These are phyloP conservation scores for Serilophus lunatus DNA, from an alignment of 2,113 vertebrate genomes.

Conservation along the genomic window DNA sequence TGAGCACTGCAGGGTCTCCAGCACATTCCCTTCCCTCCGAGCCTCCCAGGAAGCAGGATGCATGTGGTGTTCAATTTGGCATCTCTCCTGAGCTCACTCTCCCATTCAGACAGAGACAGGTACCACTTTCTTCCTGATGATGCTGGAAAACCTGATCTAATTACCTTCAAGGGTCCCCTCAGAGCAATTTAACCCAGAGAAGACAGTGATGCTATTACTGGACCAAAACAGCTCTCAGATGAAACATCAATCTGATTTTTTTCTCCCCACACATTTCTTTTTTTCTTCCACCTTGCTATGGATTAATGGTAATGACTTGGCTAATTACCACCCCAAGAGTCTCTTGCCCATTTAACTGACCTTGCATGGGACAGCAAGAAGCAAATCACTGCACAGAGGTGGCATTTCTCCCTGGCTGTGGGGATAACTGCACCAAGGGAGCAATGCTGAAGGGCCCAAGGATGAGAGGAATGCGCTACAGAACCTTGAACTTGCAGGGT, in stretches of 20 bases:
- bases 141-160: background rate
- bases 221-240: background rate
- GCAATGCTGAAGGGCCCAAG: background rate
- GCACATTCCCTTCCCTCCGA: background rate
- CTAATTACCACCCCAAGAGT: conserved; percentile 25
- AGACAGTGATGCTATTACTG: background rate
- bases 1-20: background rate
- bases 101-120: background rate
- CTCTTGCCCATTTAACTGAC: conserved; percentile 3
- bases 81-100: background rate
- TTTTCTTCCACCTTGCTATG: background rate
- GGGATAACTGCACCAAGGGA: background rate
- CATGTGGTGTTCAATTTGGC: background rate
- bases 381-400: background rate
- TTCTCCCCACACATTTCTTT: background rate
- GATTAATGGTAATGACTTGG: conserved; percentile 40
- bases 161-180: background rate
- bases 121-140: background rate
- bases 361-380: conserved; percentile 1
- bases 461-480: background rate
- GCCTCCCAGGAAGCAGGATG: background rate
- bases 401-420: background rate
- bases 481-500: background rate
- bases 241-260: conserved; percentile 6
- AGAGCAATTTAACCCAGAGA: background rate